Evolutionary conservation across 2,113 vertebrate genomes (phyloP).

Genomic region (Pavo muticus): DNA sequence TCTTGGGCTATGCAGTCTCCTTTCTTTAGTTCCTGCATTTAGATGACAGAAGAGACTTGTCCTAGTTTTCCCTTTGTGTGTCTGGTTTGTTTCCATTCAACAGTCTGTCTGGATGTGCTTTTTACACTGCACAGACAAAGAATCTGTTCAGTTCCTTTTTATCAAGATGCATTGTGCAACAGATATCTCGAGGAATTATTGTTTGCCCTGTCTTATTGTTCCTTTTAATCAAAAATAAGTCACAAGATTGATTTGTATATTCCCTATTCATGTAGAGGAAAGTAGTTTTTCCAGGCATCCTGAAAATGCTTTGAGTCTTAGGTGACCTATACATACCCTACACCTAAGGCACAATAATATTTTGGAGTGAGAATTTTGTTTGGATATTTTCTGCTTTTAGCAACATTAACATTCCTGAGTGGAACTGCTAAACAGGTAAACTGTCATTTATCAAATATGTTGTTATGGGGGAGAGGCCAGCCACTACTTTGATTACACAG

Average conservation of each 20-base stretch:
- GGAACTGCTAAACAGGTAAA: background rate
- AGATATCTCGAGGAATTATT: background rate
- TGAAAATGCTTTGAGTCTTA: background rate
- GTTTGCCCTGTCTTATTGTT: background rate
- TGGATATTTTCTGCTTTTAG: background rate
- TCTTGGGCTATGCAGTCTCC: background rate
- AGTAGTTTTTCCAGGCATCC: background rate
- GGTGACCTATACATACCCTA: background rate
- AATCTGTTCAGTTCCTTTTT: background rate
- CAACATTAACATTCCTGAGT: background rate
- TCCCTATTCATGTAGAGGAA: background rate
- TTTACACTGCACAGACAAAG: background rate
- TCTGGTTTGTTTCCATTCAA: background rate
- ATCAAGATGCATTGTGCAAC: background rate
- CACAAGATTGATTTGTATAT: background rate
- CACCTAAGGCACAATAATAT: background rate
- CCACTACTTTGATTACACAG: background rate
- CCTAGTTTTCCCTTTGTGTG: background rate
- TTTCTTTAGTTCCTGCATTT: background rate
- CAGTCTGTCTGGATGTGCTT: background rate
- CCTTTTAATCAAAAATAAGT: background rate
- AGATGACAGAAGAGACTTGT: slow-evolving; percentile 5
- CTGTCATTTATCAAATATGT: background rate
- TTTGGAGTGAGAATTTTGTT: background rate
- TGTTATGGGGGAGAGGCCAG: background rate